Evolutionary conservation across 2,888 invertebrate genomes (phyloP).

Genomic region (Keiferia lycopersicella): DNA sequence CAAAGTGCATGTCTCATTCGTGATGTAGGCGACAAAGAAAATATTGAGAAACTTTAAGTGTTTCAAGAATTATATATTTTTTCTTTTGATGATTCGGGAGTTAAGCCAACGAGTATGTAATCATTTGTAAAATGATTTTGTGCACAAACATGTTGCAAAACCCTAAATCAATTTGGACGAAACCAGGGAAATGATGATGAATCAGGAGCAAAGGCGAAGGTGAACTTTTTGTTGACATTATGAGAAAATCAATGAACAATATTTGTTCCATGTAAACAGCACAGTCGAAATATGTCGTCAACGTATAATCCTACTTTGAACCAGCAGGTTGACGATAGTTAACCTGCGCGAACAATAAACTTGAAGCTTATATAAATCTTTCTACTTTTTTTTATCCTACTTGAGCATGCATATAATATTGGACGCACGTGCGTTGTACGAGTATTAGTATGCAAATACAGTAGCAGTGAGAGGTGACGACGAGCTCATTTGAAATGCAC

Average conservation of each 20-base stretch:
- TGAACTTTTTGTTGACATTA: neutral
- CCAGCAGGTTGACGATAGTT: neutral
- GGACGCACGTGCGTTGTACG: slow-evolving; percentile 36
- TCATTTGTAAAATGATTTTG: no score
- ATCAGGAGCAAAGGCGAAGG: neutral
- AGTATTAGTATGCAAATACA: slow-evolving; percentile 70
- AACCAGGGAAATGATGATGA: no score
- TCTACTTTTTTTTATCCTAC: slow-evolving; percentile 10
- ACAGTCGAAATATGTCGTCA: neutral
- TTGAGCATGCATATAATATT: slow-evolving; percentile 35
- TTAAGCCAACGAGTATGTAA: no score
- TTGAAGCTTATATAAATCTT: slow-evolving; percentile 32
- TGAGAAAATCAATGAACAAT: neutral
- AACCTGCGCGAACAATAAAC: neutral
- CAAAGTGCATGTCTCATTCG: neutral
- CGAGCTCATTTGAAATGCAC: slow-evolving; percentile 66
- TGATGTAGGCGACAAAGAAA: neutral
- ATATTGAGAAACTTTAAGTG: neutral
- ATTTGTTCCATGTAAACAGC: neutral
- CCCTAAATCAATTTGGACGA: no score
- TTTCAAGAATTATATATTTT: neutral
- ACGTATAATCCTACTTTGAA: neutral
- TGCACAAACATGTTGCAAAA: no score
- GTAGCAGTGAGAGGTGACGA: slow-evolving; percentile 69
- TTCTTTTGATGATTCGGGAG: neutral